These are phyloP conservation scores for Phortica magna DNA, from an alignment of 2,888 invertebrate genomes.

Conservation along the genomic window DNA sequence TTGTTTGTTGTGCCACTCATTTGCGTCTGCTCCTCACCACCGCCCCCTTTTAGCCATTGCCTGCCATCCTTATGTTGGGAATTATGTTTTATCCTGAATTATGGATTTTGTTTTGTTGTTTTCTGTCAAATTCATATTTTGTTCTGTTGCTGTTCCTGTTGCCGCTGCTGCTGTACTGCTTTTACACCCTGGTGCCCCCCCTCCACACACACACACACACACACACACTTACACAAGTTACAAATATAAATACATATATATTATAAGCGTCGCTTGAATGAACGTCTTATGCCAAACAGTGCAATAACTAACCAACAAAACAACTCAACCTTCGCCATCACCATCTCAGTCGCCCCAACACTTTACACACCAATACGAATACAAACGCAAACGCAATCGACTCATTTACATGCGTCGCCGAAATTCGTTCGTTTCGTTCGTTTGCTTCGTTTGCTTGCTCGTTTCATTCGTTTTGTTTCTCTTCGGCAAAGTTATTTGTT, in stretches of 20 bases:
- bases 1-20: conserved; percentile 27
- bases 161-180: not conserved
- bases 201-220: not conserved
- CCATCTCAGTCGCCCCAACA: too few species aligned
- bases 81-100: conserved; percentile 76
- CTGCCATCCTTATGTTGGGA: conserved; percentile 59
- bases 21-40: conserved; percentile 53
- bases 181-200: not conserved
- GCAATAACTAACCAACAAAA: conserved; percentile 26
- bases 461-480: conserved; percentile 42
- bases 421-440: conserved; percentile 51
- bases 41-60: conserved; percentile 40
- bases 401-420: conserved; percentile 67
- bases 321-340: conserved; percentile 15
- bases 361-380: not conserved
- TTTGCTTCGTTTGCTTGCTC: not conserved
- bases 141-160: conserved; percentile 47
- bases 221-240: too few species aligned
- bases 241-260: too few species aligned
- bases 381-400: conserved; percentile 47
- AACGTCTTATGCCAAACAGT: not conserved
- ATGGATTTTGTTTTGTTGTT: conserved; percentile 76
- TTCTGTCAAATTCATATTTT: conserved; percentile 77
- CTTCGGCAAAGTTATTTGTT: conserved; percentile 48
- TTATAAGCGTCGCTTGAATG: not conserved